Evolutionary conservation across 2,797 vertebrate species (phyloP), one percentile per base, ranked within the genome.

Genomic region (Arnoldichthys spilopterus): DNA sequence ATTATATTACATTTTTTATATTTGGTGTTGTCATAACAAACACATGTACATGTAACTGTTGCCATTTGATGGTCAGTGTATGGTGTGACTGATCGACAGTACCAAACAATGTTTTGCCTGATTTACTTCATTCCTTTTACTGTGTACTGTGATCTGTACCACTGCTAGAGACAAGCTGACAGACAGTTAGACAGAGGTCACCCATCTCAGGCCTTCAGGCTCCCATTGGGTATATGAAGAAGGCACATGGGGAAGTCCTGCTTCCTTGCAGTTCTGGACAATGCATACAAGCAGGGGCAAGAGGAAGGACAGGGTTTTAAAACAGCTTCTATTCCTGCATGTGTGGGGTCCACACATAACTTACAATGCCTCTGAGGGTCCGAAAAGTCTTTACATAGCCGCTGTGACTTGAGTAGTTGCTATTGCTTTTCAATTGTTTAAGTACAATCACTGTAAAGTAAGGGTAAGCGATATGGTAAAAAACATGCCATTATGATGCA

Each of bases 201-300:
- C 86, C 88, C 89, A 90, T 87, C 87, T 88, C 87, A 87, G 88
- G 83, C 84, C 62, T 34, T 89, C 86, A 40, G 54, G 49, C 53
- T 91, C 88, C 90, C 88, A 87, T 87, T 82, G 84, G 86, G 80
- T 87, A 77, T 74, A 85, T 77, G 24, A 88, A 86, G 66, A 82
- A 76, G 75, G 82, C 79, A 87, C 87, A 84, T 78, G 88, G 8
- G 85, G 84, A 89, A 88, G 87, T 87, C 86, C 86, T 77, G 43
- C 90, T 91, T 91, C 88, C 89, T 90, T 87, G 84, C 81, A 0
- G 74, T 85, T 92, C 88, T 79, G 26, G 87, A 83, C 86, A 85
- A 84, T 84, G 80, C 79, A 81, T 86, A 89, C 74, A 81, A 82
- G 79, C 82, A 89, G 85, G 82, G 88, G 87, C 79, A 83, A 85